These are phyloP conservation scores for Apodemus speciosus DNA, from an alignment of 2,113 vertebrate species.

Conservation along the genomic window DNA sequence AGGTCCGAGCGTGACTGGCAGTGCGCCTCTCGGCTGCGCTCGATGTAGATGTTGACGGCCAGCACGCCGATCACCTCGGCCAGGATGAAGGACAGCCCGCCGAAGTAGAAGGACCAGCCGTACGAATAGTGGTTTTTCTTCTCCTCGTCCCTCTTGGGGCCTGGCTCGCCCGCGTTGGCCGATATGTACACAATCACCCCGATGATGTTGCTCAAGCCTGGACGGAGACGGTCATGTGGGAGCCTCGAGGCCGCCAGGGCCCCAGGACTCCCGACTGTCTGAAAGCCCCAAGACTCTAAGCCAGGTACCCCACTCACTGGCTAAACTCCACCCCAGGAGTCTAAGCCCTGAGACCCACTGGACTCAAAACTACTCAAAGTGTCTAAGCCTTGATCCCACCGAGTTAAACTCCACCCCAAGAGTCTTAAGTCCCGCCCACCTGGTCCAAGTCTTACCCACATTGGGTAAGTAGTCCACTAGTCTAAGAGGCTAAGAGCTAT, in stretches of 20 bases:
- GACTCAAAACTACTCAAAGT: too few species aligned
- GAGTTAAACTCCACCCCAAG: neutral
- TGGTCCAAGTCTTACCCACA: neutral
- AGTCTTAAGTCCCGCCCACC: neutral
- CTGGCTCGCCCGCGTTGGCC: slow-evolving; percentile 93
- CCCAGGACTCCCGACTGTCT: neutral
- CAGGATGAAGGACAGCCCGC: slow-evolving; percentile 95
- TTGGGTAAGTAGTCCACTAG: too few species aligned
- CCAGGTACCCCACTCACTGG: too few species aligned
- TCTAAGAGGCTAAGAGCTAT: neutral
- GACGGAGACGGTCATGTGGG: slow-evolving; percentile 50
- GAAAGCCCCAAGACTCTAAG: neutral
- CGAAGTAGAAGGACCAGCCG: slow-evolving; percentile 97
- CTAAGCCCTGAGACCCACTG: neutral
- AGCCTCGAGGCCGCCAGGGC: slow-evolving; percentile 46
- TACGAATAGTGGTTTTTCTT: slow-evolving; percentile 96
- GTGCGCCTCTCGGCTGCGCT: slow-evolving; percentile 94
- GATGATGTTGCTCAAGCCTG: slow-evolving; percentile 96
- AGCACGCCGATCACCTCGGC: slow-evolving; percentile 95
- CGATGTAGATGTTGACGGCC: slow-evolving; percentile 95
- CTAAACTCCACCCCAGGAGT: neutral
- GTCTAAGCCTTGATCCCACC: neutral
- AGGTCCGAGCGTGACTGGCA: slow-evolving; percentile 94
- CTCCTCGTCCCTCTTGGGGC: slow-evolving; percentile 93
- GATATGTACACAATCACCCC: slow-evolving; percentile 97